Conservation (phyloP, 2,113 vertebrate genomes). For the Lepus europaeus region DNA sequence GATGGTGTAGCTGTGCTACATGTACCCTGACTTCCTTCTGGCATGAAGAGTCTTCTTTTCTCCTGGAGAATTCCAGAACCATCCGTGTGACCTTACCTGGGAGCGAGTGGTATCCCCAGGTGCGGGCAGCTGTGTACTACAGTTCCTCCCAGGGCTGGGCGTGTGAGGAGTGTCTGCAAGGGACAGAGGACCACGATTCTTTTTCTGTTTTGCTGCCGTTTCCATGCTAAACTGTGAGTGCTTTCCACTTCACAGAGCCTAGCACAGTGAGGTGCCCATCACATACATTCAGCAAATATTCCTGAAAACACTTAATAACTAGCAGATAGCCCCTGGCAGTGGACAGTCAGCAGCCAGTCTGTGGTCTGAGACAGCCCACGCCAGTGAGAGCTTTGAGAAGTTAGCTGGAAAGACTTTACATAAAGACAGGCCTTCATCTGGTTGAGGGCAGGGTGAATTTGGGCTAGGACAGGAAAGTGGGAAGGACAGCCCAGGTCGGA, state of each 20-base stretch:
- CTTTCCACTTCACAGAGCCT: background rate
- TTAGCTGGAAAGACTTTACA: slow-evolving; percentile 18
- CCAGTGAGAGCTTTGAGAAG: background rate
- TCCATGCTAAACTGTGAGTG: background rate
- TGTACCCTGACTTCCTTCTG: background rate
- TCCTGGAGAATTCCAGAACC: background rate
- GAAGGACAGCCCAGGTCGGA: background rate
- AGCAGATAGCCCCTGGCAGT: background rate
- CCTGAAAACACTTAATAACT: slow-evolving; percentile 18
- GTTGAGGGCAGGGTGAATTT: background rate
- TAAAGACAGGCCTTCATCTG: background rate
- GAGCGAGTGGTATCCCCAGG: background rate
- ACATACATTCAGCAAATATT: background rate
- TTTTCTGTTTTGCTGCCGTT: background rate
- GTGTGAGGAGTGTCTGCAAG: background rate
- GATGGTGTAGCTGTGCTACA: background rate
- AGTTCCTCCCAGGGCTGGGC: background rate
- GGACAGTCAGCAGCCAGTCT: background rate
- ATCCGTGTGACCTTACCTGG: background rate
- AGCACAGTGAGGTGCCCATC: background rate
- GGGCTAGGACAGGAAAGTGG: background rate
- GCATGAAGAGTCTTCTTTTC: background rate
- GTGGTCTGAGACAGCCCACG: background rate
- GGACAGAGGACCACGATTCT: background rate
- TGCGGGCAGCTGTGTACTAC: background rate